Evolutionary conservation across 2,797 vertebrate genomes (phyloP), one percentile per base, ranked within the genome.

Genomic region (Sebastes umbrosus): DNA sequence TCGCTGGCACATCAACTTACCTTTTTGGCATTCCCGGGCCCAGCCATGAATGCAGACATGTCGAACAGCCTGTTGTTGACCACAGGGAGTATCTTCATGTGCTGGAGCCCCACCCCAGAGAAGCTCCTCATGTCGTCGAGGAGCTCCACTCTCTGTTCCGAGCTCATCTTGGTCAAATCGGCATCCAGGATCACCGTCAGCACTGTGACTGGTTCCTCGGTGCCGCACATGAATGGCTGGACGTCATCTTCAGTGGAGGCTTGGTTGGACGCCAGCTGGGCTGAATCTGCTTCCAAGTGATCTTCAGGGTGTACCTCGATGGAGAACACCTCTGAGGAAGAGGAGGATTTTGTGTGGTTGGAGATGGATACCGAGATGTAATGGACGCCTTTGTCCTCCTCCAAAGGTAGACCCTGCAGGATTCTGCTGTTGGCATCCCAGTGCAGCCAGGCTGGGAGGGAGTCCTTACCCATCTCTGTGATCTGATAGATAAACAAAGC

Each of bases 21-120:
- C 88, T 99, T 99, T 85, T 99, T 99, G 55, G 99, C 99, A 39
- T 99, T 99, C 54, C 99, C 99, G 0, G 99, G 99, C 24, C 99
- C 99, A 4, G 99, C 99, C 99, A 99, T 98, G 87, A 99, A 99
- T 0, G 99, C 99, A 0, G 99, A 99, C 99, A 99, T 99, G 86
- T 99, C 99, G 32, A 99, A 99, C 57, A 99, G 96, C 87, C 97
- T 94, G 87, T 99, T 99, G 94, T 99, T 99, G 84, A 99, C 97
- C 89, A 99, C 99, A 0, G 99, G 98, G 65, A 99, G 97, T 55
- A 99, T 92, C 93, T 97, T 99, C 98, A 99, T 99, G 82, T 95
- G 94, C 87, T 95, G 96, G 27, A 97, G 95, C 25, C 94, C 97
- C 58, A 99, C 96, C 63, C 96, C 96, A 0, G 98, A 98, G 93